Evolutionary conservation across 2,888 invertebrate genomes (phyloP).

Genomic region (Eupelmus urozonus): DNA sequence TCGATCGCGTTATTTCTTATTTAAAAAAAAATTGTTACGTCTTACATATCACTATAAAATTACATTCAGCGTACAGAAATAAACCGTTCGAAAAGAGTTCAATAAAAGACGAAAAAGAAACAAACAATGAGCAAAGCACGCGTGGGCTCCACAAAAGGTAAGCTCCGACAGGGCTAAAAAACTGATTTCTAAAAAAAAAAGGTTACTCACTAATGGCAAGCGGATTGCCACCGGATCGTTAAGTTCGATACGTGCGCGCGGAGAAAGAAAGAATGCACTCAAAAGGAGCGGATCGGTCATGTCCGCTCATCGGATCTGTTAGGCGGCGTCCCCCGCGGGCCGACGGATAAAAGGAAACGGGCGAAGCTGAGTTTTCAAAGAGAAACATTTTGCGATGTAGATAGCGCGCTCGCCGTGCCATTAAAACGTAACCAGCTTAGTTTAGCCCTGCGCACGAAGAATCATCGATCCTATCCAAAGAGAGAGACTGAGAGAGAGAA

Average conservation of each 20-base stretch:
- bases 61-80: not conserved
- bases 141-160: not conserved
- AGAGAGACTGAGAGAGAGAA: no score
- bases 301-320: no score
- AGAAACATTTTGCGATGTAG: slow-evolving; percentile 30
- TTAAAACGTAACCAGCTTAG: slow-evolving; percentile 55
- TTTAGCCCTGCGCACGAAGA: slow-evolving; percentile 34
- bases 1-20: not conserved
- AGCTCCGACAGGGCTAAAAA: not conserved
- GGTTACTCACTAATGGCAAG: slow-evolving; percentile 29
- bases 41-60: not conserved
- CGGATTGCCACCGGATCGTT: slow-evolving; percentile 40
- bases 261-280: not conserved
- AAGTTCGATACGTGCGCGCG: slow-evolving; percentile 30
- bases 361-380: slow-evolving; percentile 7
- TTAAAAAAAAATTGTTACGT: not conserved
- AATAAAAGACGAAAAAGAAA: not conserved
- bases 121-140: not conserved
- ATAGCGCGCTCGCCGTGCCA: slow-evolving; percentile 19
- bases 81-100: not conserved
- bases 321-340: not conserved
- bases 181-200: slow-evolving; percentile 11
- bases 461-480: slow-evolving; percentile 21
- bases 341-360: not conserved
- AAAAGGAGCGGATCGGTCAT: slow-evolving; percentile 38